Conservation (phyloP, 2,113 vertebrate species). For the Fulmarus glacialis region DNA sequence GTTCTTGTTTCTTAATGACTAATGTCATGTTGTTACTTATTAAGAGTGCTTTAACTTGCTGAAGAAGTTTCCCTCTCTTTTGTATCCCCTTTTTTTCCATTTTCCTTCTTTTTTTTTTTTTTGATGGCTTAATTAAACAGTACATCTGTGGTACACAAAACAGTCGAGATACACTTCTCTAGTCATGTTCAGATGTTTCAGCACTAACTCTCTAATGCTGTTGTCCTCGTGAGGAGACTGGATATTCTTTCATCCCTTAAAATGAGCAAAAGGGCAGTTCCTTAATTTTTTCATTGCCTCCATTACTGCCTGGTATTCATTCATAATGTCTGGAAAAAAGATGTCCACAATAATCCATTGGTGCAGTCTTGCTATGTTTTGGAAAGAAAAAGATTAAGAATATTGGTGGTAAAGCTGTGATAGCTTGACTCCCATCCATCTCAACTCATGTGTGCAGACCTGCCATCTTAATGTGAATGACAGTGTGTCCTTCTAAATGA, state of each 20-base stretch:
- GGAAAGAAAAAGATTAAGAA: background rate
- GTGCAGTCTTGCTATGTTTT: background rate
- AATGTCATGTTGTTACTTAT: constrained; percentile 78
- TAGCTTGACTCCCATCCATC: background rate
- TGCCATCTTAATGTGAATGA: background rate
- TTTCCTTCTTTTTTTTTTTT: background rate
- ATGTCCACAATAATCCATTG: background rate
- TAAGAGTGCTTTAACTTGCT: constrained; percentile 76
- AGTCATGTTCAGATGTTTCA: constrained; percentile 36
- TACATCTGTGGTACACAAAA: constrained; percentile 21
- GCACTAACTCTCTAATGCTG: background rate
- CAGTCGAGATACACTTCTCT: background rate
- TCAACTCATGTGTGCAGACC: background rate
- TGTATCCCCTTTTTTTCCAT: constrained; percentile 18
- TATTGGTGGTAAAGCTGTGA: background rate
- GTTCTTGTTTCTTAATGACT: constrained; percentile 79
- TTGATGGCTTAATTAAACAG: constrained; percentile 64
- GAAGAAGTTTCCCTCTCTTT: constrained; percentile 70
- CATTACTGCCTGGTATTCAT: background rate
- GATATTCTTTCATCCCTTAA: background rate
- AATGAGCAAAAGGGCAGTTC: background rate
- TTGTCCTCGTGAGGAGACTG: background rate
- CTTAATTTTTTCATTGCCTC: background rate
- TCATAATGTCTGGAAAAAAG: background rate
- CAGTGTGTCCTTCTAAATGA: background rate